A percentile compares a stretch with the other conserved stretches of the same genome.
These are phyloP conservation scores for Thryonomys swinderianus DNA, from an alignment of 2,113 vertebrate species.

Conservation along the genomic window DNA sequence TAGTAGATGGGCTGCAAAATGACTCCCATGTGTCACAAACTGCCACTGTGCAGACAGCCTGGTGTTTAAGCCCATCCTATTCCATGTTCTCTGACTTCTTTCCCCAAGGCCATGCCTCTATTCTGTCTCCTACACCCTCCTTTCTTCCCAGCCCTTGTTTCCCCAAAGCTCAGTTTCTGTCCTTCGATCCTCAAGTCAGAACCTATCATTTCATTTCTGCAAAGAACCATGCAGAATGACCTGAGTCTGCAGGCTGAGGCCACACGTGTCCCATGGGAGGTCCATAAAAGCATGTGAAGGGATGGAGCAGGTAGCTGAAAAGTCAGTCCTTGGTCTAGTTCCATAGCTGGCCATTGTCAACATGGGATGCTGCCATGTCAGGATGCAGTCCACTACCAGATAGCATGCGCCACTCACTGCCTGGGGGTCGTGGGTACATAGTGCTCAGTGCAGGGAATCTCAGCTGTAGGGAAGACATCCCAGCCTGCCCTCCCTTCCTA, in stretches of 20 bases:
- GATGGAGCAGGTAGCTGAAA: no score
- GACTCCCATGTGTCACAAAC: background rate
- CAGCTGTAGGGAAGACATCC: background rate
- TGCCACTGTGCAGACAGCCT: fast-evolving
- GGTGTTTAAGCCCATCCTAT: no score
- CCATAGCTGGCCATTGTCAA: background rate
- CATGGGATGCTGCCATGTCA: background rate
- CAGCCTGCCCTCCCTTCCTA: background rate
- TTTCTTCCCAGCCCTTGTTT: background rate
- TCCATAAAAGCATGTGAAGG: background rate
- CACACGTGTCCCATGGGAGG: background rate
- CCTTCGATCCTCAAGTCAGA: background rate
- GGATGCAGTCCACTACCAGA: background rate
- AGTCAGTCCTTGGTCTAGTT: background rate
- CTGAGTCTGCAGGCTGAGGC: background rate
- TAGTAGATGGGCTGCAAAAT: fast-evolving
- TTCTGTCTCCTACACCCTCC: background rate
- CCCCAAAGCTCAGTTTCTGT: background rate
- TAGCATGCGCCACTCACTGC: background rate
- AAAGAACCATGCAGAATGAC: background rate
- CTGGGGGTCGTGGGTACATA: background rate
- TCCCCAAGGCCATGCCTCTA: no score
- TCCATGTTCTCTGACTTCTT: background rate
- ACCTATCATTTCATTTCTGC: background rate
- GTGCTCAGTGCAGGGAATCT: background rate